Evolutionary conservation across 2,888 invertebrate species (phyloP).

Genomic region (Sussaba pulchella): DNA sequence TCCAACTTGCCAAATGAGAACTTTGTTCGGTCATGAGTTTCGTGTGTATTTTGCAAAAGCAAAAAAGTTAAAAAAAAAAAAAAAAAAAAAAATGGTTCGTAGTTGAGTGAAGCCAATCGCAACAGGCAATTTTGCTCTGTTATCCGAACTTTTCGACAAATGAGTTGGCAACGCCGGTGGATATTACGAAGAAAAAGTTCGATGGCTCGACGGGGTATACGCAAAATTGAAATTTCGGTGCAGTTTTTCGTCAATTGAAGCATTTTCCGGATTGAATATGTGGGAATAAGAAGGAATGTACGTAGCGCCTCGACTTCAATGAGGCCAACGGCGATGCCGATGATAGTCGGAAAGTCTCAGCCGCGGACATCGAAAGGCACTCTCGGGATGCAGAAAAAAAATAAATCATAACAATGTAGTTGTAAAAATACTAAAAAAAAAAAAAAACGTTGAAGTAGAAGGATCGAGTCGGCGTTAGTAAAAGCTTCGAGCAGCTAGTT

Average conservation of each 20-base stretch:
- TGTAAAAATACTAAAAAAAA: slow-evolving; percentile 39
- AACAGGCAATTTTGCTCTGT: slow-evolving; percentile 12
- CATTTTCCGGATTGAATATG: not conserved
- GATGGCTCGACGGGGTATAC: not conserved
- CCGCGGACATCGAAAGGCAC: slow-evolving; percentile 59
- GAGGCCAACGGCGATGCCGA: not conserved
- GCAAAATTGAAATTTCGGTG: not conserved
- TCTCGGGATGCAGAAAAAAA: slow-evolving; percentile 53
- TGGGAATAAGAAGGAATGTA: not conserved
- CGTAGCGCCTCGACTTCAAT: not conserved
- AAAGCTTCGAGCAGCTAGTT: not conserved
- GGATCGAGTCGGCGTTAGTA: slow-evolving; percentile 20
- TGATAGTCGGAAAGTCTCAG: slow-evolving; percentile 64
- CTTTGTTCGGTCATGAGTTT: slow-evolving; percentile 28
- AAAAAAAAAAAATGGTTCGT: slow-evolving; percentile 14
- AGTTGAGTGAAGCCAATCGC: slow-evolving; percentile 5
- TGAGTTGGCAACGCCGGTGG: not conserved
- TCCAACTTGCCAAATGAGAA: slow-evolving; percentile 10
- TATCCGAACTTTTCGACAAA: slow-evolving; percentile 24
- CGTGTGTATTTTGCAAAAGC: slow-evolving; percentile 3
- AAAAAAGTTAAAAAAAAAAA: slow-evolving; percentile 20
- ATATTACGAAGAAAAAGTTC: slow-evolving; percentile 6
- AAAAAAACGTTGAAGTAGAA: not conserved
- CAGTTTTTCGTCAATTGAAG: not conserved
- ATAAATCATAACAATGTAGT: slow-evolving; percentile 56